phyloP scores from a whole-genome alignment of 2,888 invertebrate species.

The Sarcophaga carnaria region DNA sequence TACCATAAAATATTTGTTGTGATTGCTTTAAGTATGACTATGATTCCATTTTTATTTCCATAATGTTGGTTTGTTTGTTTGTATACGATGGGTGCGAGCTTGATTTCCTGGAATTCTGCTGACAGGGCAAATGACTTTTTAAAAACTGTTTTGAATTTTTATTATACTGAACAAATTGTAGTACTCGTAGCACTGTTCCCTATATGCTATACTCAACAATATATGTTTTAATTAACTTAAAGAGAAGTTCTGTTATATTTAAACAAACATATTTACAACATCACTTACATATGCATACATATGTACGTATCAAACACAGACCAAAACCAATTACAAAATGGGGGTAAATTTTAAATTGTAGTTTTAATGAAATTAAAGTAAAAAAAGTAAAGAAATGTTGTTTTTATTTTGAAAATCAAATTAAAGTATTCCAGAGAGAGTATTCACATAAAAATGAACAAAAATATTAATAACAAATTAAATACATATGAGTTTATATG shows the following conservation, averaged over 20 bases:
- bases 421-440: background rate
- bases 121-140: constrained; percentile 70
- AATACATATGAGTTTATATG: background rate
- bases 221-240: constrained; percentile 65
- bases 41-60: background rate
- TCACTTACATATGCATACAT: background rate
- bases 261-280: background rate
- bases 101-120: constrained; percentile 65
- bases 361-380: constrained; percentile 17
- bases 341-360: constrained; percentile 7
- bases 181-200: background rate
- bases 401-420: constrained; percentile 20
- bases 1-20: background rate
- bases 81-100: constrained; percentile 27
- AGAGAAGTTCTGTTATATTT: constrained; percentile 28
- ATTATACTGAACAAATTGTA: constrained; percentile 43
- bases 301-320: background rate
- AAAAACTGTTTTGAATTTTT: constrained; percentile 67
- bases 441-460: background rate
- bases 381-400: background rate
- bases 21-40: background rate
- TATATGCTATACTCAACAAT: background rate
- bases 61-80: background rate
- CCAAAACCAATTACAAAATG: background rate
- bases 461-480: background rate